Evolutionary conservation across 2,113 vertebrate genomes (phyloP), one percentile per base, ranked within the genome.

Genomic region (Amazona vittata): DNA sequence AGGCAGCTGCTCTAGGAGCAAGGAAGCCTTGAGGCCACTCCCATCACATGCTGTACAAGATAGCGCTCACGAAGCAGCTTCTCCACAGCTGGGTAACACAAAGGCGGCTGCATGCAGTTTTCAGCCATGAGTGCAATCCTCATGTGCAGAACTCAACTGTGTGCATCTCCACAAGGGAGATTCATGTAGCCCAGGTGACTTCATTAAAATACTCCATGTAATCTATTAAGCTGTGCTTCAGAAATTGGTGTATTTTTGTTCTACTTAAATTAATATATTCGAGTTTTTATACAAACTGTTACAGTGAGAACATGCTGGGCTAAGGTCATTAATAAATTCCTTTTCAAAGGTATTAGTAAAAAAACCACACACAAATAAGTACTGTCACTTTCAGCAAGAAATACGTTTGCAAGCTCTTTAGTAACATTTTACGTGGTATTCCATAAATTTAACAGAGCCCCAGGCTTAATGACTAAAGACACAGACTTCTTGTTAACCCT

Each of bases 331-430:
- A 94, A 69, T 20, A 81, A 57, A 52, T 11, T 46, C 6, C 21
- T 90, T 89, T 77, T 53, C 41, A 80, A 80, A 96, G 12, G 8
- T 43, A 33, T 44, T 52, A 76, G 21, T 39, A 21, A 78, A 95
- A 90, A 88, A 86, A 2, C 0, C 4, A 68, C 59, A 31, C 39
- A 81, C 8, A 78, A 78, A 2, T 35, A 86, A 53, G 29, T 60
- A 89, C 39, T 78, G 64, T 39, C 53, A 89, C 29, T 67, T 86
- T 43, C 68, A 92, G 25, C 20, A 90, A 83, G 44, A 96, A 89
- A 69, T 31, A 80, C 2, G 10, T 78, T 55, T 89, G 44, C 29
- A 95, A 75, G 29, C n/a, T 69, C 62, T 90, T 75, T 37, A 57
- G 33, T 60, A 85, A 87, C 11, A 78, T 55, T 91, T 85, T 31